Percentiles rank a stretch among this genome's conserved stretches.
Evolutionary conservation across 2,797 vertebrate genomes (phyloP).

Genomic region (Urophycis tenuis): DNA sequence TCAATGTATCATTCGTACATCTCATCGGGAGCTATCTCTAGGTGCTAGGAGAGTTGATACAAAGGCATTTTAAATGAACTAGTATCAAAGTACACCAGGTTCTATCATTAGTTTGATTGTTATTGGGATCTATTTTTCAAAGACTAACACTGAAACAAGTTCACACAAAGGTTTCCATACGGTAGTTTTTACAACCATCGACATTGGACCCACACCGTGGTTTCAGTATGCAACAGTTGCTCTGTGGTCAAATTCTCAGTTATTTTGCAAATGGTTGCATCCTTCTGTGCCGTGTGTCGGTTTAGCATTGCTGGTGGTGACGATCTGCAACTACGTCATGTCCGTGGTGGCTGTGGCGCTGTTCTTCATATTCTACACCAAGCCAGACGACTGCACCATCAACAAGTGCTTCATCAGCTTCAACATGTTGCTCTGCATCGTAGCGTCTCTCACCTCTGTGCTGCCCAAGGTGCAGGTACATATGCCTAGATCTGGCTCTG

Average conservation of each 20-base stretch:
- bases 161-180: background rate
- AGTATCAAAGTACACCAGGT: too few species aligned
- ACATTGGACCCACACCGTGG: background rate
- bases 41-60: too few species aligned
- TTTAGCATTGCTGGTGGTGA: conserved; percentile 76
- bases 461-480: conserved; percentile 84
- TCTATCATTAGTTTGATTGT: too few species aligned
- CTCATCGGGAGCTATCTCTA: too few species aligned
- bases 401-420: conserved; percentile 91
- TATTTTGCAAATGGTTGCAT: background rate
- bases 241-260: background rate
- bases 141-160: too few species aligned
- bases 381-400: conserved; percentile 73
- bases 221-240: background rate
- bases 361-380: conserved; percentile 80
- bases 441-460: conserved; percentile 77
- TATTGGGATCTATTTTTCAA: too few species aligned
- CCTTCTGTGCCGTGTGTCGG: conserved; percentile 13
- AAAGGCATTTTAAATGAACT: too few species aligned
- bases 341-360: conserved; percentile 66
- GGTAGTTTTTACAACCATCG: background rate
- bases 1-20: too few species aligned
- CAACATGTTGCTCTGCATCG: conserved; percentile 79
- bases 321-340: conserved; percentile 72
- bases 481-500: background rate